phyloP scores from a whole-genome alignment of 2,113 vertebrate genomes.

The Neopipo cinnamomea region DNA sequence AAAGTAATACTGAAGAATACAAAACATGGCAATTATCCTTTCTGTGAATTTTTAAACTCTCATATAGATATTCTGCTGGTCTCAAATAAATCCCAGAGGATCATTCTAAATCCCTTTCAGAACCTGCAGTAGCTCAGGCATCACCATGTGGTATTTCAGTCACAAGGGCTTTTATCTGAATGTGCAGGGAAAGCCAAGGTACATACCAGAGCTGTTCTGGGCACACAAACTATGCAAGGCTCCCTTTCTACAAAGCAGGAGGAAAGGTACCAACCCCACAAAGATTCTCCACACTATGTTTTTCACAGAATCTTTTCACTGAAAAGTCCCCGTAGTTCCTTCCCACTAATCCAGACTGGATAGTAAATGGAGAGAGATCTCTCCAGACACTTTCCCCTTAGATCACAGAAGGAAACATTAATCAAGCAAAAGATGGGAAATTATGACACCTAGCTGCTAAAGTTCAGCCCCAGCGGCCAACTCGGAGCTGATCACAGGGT shows the following conservation, averaged over 20 bases:
- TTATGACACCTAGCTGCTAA: slow-evolving; percentile 74
- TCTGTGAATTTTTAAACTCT: not conserved
- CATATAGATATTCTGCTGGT: not conserved
- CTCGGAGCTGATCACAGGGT: slow-evolving; percentile 71
- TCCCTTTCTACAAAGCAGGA: not conserved
- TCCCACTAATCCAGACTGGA: slow-evolving; percentile 32
- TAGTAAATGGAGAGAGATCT: slow-evolving; percentile 42
- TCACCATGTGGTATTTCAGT: not conserved
- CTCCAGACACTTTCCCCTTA: slow-evolving; percentile 70
- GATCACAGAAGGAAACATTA: slow-evolving; percentile 78
- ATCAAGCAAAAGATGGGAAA: slow-evolving; percentile 81
- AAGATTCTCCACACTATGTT: not conserved
- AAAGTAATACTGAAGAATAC: not conserved
- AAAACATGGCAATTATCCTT: not conserved
- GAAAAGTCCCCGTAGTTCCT: slow-evolving; percentile 18
- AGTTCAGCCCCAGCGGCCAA: slow-evolving; percentile 67
- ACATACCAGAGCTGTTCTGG: not conserved
- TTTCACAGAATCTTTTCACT: not conserved
- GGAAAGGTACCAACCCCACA: not conserved
- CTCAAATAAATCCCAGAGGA: not conserved
- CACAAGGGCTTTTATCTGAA: not conserved
- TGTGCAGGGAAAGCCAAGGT: slow-evolving; percentile 2
- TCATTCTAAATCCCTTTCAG: not conserved
- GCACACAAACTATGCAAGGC: not conserved
- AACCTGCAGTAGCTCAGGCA: not conserved